phyloP scores from a whole-genome alignment of 2,888 invertebrate genomes.

The Oxycera nigricornis region DNA sequence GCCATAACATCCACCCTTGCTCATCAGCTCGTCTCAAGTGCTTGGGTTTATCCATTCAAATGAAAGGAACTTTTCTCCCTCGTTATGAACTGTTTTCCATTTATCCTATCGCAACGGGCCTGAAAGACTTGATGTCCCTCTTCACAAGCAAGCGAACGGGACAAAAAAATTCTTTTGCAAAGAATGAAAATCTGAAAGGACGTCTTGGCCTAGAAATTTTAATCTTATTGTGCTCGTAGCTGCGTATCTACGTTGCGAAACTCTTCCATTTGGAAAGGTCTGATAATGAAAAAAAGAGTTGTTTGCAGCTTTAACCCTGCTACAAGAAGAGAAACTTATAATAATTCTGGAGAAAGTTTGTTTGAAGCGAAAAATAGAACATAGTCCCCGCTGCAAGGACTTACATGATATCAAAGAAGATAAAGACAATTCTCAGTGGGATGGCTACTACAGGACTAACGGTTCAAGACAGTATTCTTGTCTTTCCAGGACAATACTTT shows the following conservation, averaged over 20 bases:
- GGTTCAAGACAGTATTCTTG: neutral
- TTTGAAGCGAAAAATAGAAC: too few relatives aligned
- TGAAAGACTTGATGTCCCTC: neutral
- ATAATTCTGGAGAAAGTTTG: too few relatives aligned
- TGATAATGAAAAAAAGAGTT: neutral
- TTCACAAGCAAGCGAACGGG: neutral
- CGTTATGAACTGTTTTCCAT: constrained; percentile 2
- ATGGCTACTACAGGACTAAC: neutral
- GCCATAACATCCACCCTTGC: neutral
- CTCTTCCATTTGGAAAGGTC: neutral
- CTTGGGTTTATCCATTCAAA: neutral
- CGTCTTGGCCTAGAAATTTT: neutral
- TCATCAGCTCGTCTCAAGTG: too few relatives aligned
- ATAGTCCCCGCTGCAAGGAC: too few relatives aligned
- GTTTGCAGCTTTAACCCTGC: neutral
- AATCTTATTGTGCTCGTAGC: neutral
- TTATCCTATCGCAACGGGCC: neutral
- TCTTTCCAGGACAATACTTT: too few relatives aligned
- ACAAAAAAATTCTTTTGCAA: constrained; percentile 6
- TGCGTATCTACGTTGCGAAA: neutral
- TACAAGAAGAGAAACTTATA: too few relatives aligned
- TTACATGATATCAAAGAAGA: too few relatives aligned
- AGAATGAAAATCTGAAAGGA: neutral
- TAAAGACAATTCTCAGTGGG: too few relatives aligned
- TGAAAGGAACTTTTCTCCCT: neutral